These are phyloP conservation scores for Drosophila melanogaster DNA, from an alignment of 1,140 invertebrate genomes.

Conservation along the genomic window DNA sequence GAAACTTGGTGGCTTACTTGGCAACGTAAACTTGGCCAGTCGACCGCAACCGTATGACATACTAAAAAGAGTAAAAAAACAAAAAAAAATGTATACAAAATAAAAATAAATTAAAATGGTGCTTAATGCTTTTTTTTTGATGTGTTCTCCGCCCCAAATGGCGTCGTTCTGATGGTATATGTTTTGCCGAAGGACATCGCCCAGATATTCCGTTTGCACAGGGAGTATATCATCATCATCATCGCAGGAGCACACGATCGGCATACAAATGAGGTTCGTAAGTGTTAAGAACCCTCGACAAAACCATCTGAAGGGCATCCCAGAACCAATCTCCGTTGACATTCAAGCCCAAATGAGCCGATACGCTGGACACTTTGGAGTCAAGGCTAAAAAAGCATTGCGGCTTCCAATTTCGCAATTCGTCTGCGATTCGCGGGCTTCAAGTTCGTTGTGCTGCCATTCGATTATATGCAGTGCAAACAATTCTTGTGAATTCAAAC, in stretches of 20 bases:
- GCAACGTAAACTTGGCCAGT: constrained; percentile 24
- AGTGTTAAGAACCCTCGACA: constrained; percentile 21
- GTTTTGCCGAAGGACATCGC: constrained; percentile 16
- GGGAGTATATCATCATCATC: neutral
- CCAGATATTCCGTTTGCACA: neutral
- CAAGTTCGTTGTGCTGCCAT: constrained; percentile 37
- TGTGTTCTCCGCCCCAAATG: constrained; percentile 28
- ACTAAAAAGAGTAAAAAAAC: constrained; percentile 21
- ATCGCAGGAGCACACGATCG: neutral
- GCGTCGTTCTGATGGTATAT: constrained; percentile 3
- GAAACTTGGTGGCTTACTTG: neutral
- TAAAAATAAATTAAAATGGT: constrained; percentile 35
- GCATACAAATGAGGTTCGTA: constrained; percentile 38
- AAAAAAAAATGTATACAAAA: constrained; percentile 6
- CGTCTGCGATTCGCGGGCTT: constrained; percentile 27
- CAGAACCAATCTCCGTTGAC: constrained; percentile 56
- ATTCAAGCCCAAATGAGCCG: constrained; percentile 37
- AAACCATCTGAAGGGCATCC: constrained; percentile 13
- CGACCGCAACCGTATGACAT: constrained; percentile 44
- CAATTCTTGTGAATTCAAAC: neutral
- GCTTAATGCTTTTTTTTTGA: constrained; percentile 46
- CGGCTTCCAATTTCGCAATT: constrained; percentile 47
- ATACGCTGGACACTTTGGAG: constrained; percentile 39
- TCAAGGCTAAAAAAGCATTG: constrained; percentile 25
- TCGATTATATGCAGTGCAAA: constrained; percentile 4